These are phyloP conservation scores for Drosophila leonis DNA, from an alignment of 2,888 invertebrate genomes.

Conservation along the genomic window DNA sequence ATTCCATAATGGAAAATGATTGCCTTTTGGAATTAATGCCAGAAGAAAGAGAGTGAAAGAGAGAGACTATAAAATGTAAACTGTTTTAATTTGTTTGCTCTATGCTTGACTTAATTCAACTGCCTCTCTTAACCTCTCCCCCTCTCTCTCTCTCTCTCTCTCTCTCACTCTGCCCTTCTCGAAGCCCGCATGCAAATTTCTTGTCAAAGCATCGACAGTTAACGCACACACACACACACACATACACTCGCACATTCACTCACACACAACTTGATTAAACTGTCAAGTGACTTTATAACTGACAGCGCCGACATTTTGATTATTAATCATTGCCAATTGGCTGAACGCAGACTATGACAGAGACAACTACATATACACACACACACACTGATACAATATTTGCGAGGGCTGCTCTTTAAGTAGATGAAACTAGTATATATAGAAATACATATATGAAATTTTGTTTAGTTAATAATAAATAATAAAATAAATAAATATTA, in stretches of 20 bases:
- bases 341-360: slow-evolving; percentile 42
- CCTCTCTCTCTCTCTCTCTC: not conserved
- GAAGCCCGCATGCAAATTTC: slow-evolving; percentile 53
- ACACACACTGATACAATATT: not conserved
- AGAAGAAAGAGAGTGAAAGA: not conserved
- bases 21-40: not conserved
- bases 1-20: slow-evolving; percentile 16
- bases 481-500: not conserved
- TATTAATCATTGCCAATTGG: slow-evolving; percentile 78
- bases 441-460: not conserved
- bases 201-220: slow-evolving; percentile 42
- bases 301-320: slow-evolving; percentile 78
- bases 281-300: slow-evolving; percentile 79
- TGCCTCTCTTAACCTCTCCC: not conserved
- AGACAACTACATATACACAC: slow-evolving; percentile 15
- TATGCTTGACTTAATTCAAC: slow-evolving; percentile 31
- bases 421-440: not conserved
- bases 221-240: slow-evolving; percentile 37
- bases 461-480: too few species aligned
- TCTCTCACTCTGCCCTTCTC: not conserved
- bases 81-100: slow-evolving; percentile 58
- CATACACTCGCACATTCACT: slow-evolving; percentile 27
- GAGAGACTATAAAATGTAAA: slow-evolving; percentile 23
- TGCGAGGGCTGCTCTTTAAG: slow-evolving; percentile 25
- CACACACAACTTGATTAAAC: slow-evolving; percentile 74